These are phyloP conservation scores for Beris chalybata DNA, from an alignment of 2,888 invertebrate species.

Conservation along the genomic window DNA sequence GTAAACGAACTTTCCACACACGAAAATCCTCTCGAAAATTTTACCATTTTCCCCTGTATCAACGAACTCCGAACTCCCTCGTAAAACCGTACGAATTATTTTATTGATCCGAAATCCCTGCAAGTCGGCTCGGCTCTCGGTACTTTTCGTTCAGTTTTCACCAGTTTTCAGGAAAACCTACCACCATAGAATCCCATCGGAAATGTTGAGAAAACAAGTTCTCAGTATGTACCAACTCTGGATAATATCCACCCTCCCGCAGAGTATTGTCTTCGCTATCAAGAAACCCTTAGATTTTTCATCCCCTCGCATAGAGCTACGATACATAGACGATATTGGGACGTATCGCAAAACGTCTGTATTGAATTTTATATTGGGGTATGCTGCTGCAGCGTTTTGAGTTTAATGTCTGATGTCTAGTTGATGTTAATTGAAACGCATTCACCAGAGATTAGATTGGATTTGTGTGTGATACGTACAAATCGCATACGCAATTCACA, in stretches of 20 bases:
- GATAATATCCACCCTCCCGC: slow-evolving; percentile 11
- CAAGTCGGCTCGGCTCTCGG: slow-evolving; percentile 1
- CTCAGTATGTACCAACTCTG: slow-evolving; percentile 5
- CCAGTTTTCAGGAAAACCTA: slow-evolving; percentile 6
- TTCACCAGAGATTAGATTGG: no score
- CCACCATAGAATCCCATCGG: neutral
- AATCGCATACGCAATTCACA: no score
- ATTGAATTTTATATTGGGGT: slow-evolving; percentile 26
- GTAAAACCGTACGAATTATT: slow-evolving; percentile 24
- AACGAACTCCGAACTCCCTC: neutral
- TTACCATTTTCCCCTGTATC: neutral
- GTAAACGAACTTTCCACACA: slow-evolving; percentile 15
- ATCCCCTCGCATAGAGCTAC: neutral
- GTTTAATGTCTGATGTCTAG: no score
- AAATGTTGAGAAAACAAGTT: slow-evolving; percentile 5
- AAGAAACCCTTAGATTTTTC: slow-evolving; percentile 12
- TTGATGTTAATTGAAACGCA: no score
- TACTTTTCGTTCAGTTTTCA: slow-evolving; percentile 28
- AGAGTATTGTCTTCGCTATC: slow-evolving; percentile 11
- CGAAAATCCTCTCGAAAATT: slow-evolving; percentile 10
- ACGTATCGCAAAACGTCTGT: slow-evolving; percentile 15
- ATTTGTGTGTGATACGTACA: no score
- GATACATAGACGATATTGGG: slow-evolving; percentile 12
- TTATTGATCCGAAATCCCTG: slow-evolving; percentile 28
- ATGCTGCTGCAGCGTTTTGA: neutral